A percentile compares a stretch with the other conserved stretches of the same genome.
Conservation (phyloP, 2,797 vertebrate species). For the Tenualosa thibaudeaui region DNA sequence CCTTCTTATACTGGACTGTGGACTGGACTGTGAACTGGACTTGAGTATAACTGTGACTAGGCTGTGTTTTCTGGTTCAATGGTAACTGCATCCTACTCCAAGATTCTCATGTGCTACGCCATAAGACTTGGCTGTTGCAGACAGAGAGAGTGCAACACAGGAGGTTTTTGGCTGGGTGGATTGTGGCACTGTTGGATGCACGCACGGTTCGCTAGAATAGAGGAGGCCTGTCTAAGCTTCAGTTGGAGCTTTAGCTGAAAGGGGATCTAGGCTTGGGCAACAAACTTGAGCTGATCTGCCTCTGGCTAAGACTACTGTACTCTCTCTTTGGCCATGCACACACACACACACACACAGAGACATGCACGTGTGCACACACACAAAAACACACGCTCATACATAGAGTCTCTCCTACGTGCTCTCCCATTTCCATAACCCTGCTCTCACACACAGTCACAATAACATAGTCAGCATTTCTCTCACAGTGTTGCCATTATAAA, state of each 20-base stretch:
- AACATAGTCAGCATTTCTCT: background rate
- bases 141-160: background rate
- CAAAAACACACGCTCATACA: background rate
- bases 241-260: slow-evolving; percentile 18
- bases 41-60: background rate
- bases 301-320: background rate
- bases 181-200: background rate
- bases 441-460: background rate
- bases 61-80: too few species aligned
- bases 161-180: background rate
- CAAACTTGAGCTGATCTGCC: background rate
- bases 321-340: background rate
- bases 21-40: background rate
- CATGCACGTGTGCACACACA: background rate
- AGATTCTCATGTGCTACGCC: background rate
- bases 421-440: background rate
- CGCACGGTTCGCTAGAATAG: background rate
- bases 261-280: slow-evolving; percentile 18
- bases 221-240: slow-evolving; percentile 10
- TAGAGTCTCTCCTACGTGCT: background rate
- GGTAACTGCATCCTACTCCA: background rate
- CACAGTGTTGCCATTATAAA: background rate
- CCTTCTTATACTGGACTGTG: background rate
- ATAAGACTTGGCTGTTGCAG: background rate
- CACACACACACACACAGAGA: background rate